Percentiles rank a stretch among this genome's conserved stretches.
phyloP scores from a whole-genome alignment of 2,113 vertebrate genomes.

The Ophthalmolycus amberensis region DNA sequence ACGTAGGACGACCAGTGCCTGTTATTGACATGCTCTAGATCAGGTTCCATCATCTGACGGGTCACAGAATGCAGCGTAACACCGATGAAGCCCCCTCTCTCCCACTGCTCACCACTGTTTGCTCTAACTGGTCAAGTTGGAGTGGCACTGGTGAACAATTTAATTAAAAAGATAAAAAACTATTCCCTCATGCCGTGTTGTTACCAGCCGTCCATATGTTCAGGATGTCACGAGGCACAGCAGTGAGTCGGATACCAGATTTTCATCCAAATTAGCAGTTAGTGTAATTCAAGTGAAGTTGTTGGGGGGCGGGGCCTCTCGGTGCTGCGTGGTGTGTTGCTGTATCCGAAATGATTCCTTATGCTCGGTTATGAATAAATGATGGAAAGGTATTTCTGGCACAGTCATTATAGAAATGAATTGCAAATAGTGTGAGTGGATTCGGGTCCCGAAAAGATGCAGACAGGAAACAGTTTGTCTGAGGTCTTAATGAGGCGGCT shows the following conservation, averaged over 20 bases:
- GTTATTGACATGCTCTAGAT: not conserved
- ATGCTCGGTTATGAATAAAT: slow-evolving; percentile 62
- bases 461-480: slow-evolving; percentile 70
- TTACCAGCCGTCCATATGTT: slow-evolving; percentile 69
- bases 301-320: not conserved
- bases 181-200: slow-evolving; percentile 33
- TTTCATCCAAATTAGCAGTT: slow-evolving; percentile 74
- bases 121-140: slow-evolving; percentile 18
- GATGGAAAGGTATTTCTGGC: slow-evolving; percentile 61
- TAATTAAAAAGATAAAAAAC: slow-evolving; percentile 30
- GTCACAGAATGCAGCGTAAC: not conserved
- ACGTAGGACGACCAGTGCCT: not conserved
- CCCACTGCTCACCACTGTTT: not conserved
- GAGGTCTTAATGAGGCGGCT: slow-evolving; percentile 73
- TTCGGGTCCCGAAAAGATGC: slow-evolving; percentile 53
- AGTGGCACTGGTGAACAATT: slow-evolving; percentile 24
- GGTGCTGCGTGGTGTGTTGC: not conserved
- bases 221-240: slow-evolving; percentile 44
- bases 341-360: slow-evolving; percentile 59
- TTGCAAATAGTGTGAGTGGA: slow-evolving; percentile 64
- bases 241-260: slow-evolving; percentile 65
- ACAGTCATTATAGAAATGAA: slow-evolving; percentile 69
- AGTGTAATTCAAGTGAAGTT: slow-evolving; percentile 72
- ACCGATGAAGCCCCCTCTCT: not conserved
- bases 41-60: not conserved